Evolutionary conservation across 2,797 vertebrate genomes (phyloP).

Genomic region (Eurystomus glaucurus): DNA sequence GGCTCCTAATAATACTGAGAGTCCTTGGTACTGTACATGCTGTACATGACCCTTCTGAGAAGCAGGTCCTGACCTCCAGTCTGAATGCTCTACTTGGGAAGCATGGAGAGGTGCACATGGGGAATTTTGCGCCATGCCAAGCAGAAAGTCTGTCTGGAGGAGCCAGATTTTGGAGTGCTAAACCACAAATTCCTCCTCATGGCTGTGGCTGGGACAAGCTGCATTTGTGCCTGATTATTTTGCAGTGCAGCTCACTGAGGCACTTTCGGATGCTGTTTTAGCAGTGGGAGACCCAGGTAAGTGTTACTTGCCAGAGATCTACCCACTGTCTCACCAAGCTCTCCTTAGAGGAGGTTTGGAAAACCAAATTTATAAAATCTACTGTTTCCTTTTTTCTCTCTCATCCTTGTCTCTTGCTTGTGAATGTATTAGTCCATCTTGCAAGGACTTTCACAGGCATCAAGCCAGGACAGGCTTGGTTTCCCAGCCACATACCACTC

Average conservation of each 20-base stretch:
- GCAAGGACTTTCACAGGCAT: neutral
- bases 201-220: neutral
- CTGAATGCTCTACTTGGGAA: neutral
- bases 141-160: rapidly evolving
- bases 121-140: rapidly evolving
- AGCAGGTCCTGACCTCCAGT: neutral
- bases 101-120: rapidly evolving
- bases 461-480: neutral
- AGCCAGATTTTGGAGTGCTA: neutral
- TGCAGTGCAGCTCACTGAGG: neutral
- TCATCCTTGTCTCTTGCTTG: neutral
- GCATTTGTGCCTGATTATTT: neutral
- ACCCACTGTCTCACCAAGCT: neutral
- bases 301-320: neutral
- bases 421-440: neutral
- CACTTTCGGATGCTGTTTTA: neutral
- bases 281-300: neutral
- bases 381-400: neutral
- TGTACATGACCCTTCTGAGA: rapidly evolving
- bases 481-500: neutral
- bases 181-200: neutral
- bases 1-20: neutral
- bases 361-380: neutral
- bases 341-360: neutral
- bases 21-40: neutral